Conservation (phyloP, 2,113 vertebrate genomes). For the Calypte anna region DNA sequence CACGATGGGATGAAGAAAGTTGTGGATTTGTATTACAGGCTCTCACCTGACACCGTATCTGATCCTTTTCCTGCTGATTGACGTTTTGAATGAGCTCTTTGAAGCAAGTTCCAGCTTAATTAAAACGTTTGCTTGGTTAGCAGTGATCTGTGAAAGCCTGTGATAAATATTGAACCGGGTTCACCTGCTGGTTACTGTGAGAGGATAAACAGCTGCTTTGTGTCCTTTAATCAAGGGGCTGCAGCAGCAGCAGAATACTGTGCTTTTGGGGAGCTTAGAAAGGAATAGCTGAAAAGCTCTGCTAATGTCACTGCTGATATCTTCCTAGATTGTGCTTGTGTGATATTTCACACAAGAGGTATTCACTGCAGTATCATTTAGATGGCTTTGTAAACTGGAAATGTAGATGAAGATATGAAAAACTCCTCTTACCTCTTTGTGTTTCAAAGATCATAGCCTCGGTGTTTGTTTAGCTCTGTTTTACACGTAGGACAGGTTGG, state of each 20-base stretch:
- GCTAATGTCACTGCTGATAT: slow-evolving; percentile 79
- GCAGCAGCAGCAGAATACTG: slow-evolving; percentile 71
- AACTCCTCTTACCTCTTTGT: slow-evolving; percentile 67
- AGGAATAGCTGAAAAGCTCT: slow-evolving; percentile 77
- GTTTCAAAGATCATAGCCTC: slow-evolving; percentile 71
- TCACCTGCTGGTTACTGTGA: slow-evolving; percentile 97
- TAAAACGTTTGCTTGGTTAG: slow-evolving; percentile 98
- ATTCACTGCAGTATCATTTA: slow-evolving; percentile 74
- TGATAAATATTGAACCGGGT: slow-evolving; percentile 99
- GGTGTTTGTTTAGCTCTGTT: slow-evolving; percentile 67
- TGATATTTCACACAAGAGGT: slow-evolving; percentile 89
- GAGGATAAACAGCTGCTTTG: slow-evolving; percentile 98
- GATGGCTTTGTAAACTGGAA: slow-evolving; percentile 76
- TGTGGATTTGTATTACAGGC: slow-evolving; percentile 91
- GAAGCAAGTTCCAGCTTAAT: slow-evolving; percentile 99
- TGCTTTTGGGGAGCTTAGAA: slow-evolving; percentile 67
- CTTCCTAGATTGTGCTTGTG: slow-evolving; percentile 80
- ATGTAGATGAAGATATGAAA: slow-evolving; percentile 72
- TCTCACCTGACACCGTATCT: slow-evolving; percentile 94
- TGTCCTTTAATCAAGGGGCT: slow-evolving; percentile 82
- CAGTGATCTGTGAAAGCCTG: slow-evolving; percentile 99
- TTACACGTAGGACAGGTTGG: slow-evolving; percentile 51
- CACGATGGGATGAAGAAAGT: slow-evolving; percentile 84
- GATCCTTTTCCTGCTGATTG: slow-evolving; percentile 92
- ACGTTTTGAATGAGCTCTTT: slow-evolving; percentile 98